A percentile compares a stretch with the other conserved stretches of the same genome.
These are phyloP conservation scores for Eospalax fontanierii DNA, from an alignment of 2,797 vertebrate species.

Conservation along the genomic window DNA sequence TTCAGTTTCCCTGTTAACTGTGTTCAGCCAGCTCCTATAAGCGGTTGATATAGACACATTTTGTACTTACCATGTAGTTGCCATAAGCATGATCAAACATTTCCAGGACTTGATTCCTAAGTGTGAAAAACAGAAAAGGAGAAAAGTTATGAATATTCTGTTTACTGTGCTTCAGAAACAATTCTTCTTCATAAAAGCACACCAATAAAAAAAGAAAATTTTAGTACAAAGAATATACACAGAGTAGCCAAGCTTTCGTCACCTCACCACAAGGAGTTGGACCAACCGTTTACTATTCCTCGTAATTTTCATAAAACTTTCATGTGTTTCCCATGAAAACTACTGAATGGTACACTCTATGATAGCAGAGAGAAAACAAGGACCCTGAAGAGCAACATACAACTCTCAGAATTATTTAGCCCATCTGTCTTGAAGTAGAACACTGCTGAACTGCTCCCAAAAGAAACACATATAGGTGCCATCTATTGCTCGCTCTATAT, in stretches of 20 bases:
- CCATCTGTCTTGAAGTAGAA: not conserved
- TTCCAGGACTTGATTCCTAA: constrained; percentile 98
- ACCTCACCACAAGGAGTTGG: not conserved
- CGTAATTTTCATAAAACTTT: constrained; percentile 48
- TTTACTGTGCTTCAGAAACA: constrained; percentile 61
- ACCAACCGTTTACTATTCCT: not conserved
- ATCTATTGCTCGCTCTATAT: constrained; percentile 25
- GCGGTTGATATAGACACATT: not conserved
- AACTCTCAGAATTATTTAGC: constrained; percentile 42
- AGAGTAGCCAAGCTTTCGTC: not conserved
- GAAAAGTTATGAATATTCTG: constrained; percentile 65
- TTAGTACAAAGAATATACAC: constrained; percentile 35
- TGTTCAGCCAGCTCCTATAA: not conserved
- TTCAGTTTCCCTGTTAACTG: not conserved
- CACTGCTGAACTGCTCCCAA: not conserved
- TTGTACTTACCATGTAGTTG: constrained; percentile 97
- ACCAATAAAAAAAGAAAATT: constrained; percentile 45
- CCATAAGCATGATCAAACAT: constrained; percentile 99
- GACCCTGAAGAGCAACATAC: constrained; percentile 50
- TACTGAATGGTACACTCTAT: constrained; percentile 31
- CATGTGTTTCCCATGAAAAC: constrained; percentile 29
- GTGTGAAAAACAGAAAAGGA: constrained; percentile 78
- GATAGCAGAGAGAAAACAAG: constrained; percentile 46
- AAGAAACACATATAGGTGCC: constrained; percentile 11
- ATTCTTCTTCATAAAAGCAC: constrained; percentile 58